Evolutionary conservation across 2,113 vertebrate genomes (phyloP).

Genomic region (Sylvicapra grimmia): DNA sequence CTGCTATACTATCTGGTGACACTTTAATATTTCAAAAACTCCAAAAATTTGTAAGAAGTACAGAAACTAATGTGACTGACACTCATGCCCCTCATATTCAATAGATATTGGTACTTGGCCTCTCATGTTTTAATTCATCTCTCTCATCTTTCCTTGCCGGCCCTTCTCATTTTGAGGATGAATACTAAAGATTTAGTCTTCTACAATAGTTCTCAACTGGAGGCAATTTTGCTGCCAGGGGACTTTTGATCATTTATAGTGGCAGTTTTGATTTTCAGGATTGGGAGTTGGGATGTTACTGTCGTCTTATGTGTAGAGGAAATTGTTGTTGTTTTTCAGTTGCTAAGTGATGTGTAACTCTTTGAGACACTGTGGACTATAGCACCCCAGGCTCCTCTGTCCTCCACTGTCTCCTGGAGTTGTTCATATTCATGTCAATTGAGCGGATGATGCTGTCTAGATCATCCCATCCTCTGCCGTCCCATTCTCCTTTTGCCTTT

Average conservation of each 20-base stretch:
- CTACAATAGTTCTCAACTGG: neutral
- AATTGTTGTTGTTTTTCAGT: neutral
- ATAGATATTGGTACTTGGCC: neutral
- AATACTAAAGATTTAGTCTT: neutral
- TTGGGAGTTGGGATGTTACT: neutral
- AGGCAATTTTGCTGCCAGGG: neutral
- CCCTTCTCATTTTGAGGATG: neutral
- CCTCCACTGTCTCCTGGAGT: neutral
- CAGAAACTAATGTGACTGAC: neutral
- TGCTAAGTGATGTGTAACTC: neutral
- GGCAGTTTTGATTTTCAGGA: neutral
- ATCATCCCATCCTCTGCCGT: neutral
- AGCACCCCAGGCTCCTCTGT: neutral
- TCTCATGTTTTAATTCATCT: neutral
- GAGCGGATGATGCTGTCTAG: neutral
- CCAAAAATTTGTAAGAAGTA: neutral
- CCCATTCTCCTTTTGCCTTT: neutral
- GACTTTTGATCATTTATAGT: neutral
- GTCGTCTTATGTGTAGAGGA: neutral
- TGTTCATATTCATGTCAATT: neutral
- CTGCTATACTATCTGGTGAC: neutral
- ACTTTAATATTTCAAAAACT: neutral
- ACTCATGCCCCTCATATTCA: neutral
- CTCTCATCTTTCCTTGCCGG: accelerated
- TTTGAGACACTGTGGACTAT: neutral